These are phyloP conservation scores for Torymus tubicola DNA, from an alignment of 2,888 invertebrate species.

Conservation along the genomic window DNA sequence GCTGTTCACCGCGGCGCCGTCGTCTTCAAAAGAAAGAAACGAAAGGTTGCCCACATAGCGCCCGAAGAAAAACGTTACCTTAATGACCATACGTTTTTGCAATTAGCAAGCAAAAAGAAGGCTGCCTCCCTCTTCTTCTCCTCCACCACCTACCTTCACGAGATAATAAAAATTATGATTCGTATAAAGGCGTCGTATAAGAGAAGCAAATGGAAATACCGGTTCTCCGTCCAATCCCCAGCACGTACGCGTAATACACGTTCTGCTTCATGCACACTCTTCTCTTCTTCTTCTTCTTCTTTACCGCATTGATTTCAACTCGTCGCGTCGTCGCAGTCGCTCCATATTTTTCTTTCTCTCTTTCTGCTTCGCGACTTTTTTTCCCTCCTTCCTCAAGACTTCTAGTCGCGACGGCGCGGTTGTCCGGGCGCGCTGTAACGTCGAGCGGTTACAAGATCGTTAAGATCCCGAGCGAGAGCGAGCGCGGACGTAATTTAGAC, in stretches of 20 bases:
- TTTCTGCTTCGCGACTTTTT: not conserved
- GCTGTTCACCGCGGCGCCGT: not conserved
- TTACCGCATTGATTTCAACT: conserved; percentile 25
- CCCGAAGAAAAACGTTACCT: conserved; percentile 28
- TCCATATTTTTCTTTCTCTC: conserved; percentile 7
- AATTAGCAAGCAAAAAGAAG: conserved; percentile 54
- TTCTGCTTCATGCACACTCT: conserved; percentile 15
- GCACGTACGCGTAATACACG: too few relatives aligned
- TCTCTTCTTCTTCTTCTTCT: not conserved
- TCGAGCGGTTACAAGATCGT: conserved; percentile 66
- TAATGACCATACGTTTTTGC: conserved; percentile 56
- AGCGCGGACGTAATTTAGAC: conserved; percentile 71
- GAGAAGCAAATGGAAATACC: conserved; percentile 56
- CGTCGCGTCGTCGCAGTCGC: conserved; percentile 16
- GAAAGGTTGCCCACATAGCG: not conserved
- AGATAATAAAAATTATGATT: conserved; percentile 59
- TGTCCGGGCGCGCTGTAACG: conserved; percentile 37
- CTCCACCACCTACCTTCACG: conserved; percentile 9
- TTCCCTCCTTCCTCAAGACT: too few relatives aligned
- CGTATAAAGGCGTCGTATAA: conserved; percentile 49
- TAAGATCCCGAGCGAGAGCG: conserved; percentile 68
- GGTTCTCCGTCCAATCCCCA: conserved; percentile 26
- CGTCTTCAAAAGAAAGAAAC: not conserved
- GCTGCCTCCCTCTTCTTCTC: too few relatives aligned
- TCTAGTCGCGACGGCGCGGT: not conserved